Conservation (phyloP, 1,140 invertebrate species). For the Saxidomus purpurata region DNA sequence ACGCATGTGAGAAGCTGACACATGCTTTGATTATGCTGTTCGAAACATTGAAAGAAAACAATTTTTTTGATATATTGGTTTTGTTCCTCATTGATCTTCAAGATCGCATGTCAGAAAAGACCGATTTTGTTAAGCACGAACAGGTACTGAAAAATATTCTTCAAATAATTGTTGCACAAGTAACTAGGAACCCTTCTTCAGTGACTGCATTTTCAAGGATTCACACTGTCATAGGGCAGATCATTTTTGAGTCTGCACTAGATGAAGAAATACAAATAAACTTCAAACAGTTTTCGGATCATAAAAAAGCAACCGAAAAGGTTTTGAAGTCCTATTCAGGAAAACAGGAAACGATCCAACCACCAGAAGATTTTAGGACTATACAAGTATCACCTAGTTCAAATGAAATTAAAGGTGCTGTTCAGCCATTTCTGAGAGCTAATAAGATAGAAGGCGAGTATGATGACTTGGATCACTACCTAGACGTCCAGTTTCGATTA, state of each 20-base stretch:
- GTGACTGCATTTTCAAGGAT: not conserved
- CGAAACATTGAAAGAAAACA: slow-evolving; percentile 14
- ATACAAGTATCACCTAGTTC: slow-evolving; percentile 78
- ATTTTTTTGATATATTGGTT: not conserved
- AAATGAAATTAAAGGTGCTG: slow-evolving; percentile 74
- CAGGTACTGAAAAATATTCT: not conserved
- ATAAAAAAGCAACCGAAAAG: not conserved
- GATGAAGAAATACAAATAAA: not conserved
- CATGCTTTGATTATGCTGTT: not conserved
- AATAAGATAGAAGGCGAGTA: slow-evolving; percentile 90
- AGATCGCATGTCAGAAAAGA: not conserved
- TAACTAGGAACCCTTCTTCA: not conserved
- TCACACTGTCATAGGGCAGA: not conserved
- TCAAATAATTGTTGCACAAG: not conserved
- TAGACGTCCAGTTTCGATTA: slow-evolving; percentile 94
- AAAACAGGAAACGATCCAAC: not conserved
- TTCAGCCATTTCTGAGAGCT: slow-evolving; percentile 87
- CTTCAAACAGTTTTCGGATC: not conserved
- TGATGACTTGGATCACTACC: slow-evolving; percentile 90
- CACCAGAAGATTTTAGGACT: slow-evolving; percentile 81
- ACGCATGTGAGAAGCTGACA: not conserved
- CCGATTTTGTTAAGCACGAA: not conserved
- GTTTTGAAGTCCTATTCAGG: not conserved
- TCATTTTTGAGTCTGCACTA: not conserved
- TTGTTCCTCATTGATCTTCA: slow-evolving; percentile 3